Conservation (phyloP, 2,888 invertebrate genomes). For the Aporophyla lueneburgensis region DNA sequence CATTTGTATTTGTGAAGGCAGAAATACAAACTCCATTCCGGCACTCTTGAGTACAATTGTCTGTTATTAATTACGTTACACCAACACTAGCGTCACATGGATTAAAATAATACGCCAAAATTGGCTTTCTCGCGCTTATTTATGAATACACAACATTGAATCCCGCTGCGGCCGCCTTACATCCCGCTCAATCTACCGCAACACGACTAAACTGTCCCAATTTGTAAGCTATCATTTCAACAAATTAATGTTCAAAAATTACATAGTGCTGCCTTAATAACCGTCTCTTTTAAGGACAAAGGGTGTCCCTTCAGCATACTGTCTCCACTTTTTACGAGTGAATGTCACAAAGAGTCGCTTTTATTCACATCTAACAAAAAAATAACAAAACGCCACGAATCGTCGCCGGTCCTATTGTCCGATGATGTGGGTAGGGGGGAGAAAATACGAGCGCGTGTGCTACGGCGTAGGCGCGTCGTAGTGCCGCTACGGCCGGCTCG, state of each 20-base stretch:
- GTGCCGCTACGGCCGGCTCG: slow-evolving; percentile 84
- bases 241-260: slow-evolving; percentile 78
- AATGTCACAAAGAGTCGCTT: slow-evolving; percentile 82
- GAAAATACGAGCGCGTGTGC: slow-evolving; percentile 70
- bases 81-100: slow-evolving; percentile 81
- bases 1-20: slow-evolving; percentile 58
- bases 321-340: slow-evolving; percentile 78
- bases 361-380: slow-evolving; percentile 86
- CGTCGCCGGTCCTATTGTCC: slow-evolving; percentile 85
- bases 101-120: slow-evolving; percentile 72
- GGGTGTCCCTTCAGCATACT: slow-evolving; percentile 76
- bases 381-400: slow-evolving; percentile 86
- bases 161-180: slow-evolving; percentile 68
- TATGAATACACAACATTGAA: slow-evolving; percentile 71
- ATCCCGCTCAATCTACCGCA: slow-evolving; percentile 75
- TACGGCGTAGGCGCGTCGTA: slow-evolving; percentile 87
- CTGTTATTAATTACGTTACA: slow-evolving; percentile 78
- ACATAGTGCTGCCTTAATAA: slow-evolving; percentile 73
- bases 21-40: slow-evolving; percentile 80
- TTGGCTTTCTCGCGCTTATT: slow-evolving; percentile 66
- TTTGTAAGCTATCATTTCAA: slow-evolving; percentile 73
- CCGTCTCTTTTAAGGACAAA: slow-evolving; percentile 75
- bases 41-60: slow-evolving; percentile 77
- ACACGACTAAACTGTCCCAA: slow-evolving; percentile 76
- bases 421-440: slow-evolving; percentile 75